Base-by-base conservation (phyloP, 2,797 vertebrate species). In the Calcarius lapponicus region DNA sequence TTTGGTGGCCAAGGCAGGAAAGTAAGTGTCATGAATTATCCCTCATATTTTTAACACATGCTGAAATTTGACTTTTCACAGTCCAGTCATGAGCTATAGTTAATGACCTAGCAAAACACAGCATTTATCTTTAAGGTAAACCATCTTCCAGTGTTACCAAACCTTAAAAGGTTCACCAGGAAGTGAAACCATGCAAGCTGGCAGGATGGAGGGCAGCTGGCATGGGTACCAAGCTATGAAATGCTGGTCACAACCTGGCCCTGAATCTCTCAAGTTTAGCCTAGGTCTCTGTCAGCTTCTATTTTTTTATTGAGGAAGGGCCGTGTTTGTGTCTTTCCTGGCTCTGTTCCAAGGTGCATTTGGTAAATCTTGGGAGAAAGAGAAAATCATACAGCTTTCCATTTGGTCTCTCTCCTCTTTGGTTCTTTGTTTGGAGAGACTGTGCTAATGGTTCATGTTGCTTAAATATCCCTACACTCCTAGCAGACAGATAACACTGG, bases 271-370 rank as follows among this genome's bases (percentile, higher is more conserved):
- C 13, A 7, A 25, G 22, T 84, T 84, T 79, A 56, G 42, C 48
- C 10, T 9, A 50, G 18, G n/a, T 79, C 6, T 57, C 86, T 65
- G 56, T 66, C 62, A 61, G 21, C 8, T 71, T 64, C 10, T 28
- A 1, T 17, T 48, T 61, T 54, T 45, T 50, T 18, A 25, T 58
- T 26, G 29, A 65, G 11, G 53, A 88, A 42, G 10, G 3, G 5
- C 4, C 1, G 0, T 1, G 1, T 57, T 80, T 79, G 5, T 20
- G 66, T 74, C 43, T 79, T 71, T 75, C 57, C 24, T 1, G 0
- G 4, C 24, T 89, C 26, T 69, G 16, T 66, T 32, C 28, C 19
- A 0, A 0, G 10, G 19, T 1, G 6, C 67, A 54, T 92, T 50
- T 78, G n/a, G 21, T 80, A 67, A 92, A 84, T 15, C 17, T 66